Evolutionary conservation across 2,888 invertebrate species (phyloP), one percentile per base, ranked within the genome.

Genomic region (Andrena bicolor): DNA sequence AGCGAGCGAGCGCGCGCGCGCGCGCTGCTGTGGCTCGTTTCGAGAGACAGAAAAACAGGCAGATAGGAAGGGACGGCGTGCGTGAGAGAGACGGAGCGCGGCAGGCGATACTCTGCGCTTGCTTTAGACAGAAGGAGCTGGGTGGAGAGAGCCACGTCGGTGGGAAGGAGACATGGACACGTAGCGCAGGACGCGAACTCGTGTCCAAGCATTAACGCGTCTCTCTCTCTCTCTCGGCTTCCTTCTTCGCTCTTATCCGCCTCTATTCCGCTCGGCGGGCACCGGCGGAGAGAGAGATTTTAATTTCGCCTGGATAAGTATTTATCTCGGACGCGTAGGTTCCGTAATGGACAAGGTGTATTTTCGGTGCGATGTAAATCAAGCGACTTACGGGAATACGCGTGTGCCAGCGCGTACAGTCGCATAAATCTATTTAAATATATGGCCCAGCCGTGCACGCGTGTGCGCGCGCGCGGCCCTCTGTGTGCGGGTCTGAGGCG

Each of bases 401-500:
- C 49, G 56, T 65, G 49, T 41, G 53, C 23, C 30, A 56, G 20
- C 65, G 65, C 48, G 58, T 70, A 68, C 66, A 48, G 56, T 66
- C 77, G 68, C 75, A 74, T 82, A 78, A 78, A 83, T 83, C 83
- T 82, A 82, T 82, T 82, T 83, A 75, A 83, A 83, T 76, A 70
- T 81, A 76, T 58, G 73, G 26, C 68, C 53, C 66, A 16, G 61
- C 28, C 35, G 81, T 56, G 28, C 41, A 49, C 63, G 70, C 49
- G 23, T 28, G 30, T 8, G 7, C 8, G 16, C 2, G 30, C 5
- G 7, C 8, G 16, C 2, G 16, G 13, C 1, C 48, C 32, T 0
- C 2, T 4, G 13, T 2, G 23, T 23, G 20, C 30, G 63, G 23
- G n/a, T n/a, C 48, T 10, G 16, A 16, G 16, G 10, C n/a, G 41